Base-by-base conservation (phyloP, 2,888 invertebrate genomes). In the Coleophora deauratella region DNA sequence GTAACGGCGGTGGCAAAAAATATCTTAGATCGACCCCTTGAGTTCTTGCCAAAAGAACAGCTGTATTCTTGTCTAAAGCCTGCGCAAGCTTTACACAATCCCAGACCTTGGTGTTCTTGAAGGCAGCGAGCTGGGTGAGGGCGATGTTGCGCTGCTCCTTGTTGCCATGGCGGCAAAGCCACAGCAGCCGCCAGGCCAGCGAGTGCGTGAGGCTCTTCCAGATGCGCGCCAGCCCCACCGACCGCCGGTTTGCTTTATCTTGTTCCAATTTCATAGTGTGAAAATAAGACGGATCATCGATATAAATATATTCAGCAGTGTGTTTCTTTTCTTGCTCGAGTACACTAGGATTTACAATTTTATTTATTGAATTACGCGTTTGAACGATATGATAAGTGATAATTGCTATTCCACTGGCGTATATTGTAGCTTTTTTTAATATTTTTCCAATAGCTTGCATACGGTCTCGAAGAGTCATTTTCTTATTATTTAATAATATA, bases 71-170 rank as follows among this genome's bases (percentile, higher is more conserved):
- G 76, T 95, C 93, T 54, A 93, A 88, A 49, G 92, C 91, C 74
- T 95, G 94, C 4, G 96, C 93, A 45, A 96, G 86, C 57, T 92
- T 90, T 39, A 87, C 79, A 61, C 89, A 93, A 55, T 94, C 89
- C 89, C 89, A 89, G 43, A 76, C 78, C 70, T 90, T 90, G 11
- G 92, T 86, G 59, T 90, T 88, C 62, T 89, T 90, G 50, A 93
- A 88, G 28, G 87, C 82, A 1, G 91, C 89, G 11, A 94, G 74
- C 45, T 89, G 88, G 38, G 88, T 82, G 0, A 93, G 72, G 1
- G 93, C 93, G 56, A 89, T 88, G 37, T 88, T 78, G 8, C 91
- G 86, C 49, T 91, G 89, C 40, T 86, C 78, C 46, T 77, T 81
- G 46, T 87, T 87, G n/a, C 91, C 91, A 47, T 86, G 87, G 49